phyloP scores from a whole-genome alignment of 2,888 invertebrate genomes.

The Drymonia ruficornis region DNA sequence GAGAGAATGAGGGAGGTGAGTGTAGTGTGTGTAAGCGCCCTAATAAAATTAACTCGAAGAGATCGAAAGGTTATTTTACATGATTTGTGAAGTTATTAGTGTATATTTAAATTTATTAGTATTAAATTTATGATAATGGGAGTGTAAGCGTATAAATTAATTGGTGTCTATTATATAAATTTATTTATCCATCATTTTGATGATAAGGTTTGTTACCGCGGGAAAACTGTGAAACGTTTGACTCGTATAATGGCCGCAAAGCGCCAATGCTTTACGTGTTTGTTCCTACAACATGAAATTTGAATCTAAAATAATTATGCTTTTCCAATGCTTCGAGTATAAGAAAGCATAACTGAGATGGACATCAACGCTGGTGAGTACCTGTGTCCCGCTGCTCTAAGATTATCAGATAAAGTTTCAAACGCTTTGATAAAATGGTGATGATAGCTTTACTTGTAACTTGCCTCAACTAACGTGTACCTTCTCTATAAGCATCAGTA shows the following conservation, averaged over 20 bases:
- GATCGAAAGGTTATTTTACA: constrained; percentile 40
- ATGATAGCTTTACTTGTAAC: constrained; percentile 35
- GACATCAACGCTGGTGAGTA: constrained; percentile 81
- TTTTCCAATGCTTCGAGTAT: constrained; percentile 51
- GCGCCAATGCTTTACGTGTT: constrained; percentile 82
- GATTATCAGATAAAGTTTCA: constrained; percentile 23
- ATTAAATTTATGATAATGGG: constrained; percentile 24
- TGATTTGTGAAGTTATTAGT: constrained; percentile 16
- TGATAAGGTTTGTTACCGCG: constrained; percentile 67
- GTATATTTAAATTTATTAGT: constrained; percentile 32
- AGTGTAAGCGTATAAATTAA: constrained; percentile 33
- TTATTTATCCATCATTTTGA: constrained; percentile 26
- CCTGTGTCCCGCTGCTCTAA: constrained; percentile 23
- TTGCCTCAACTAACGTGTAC: constrained; percentile 24
- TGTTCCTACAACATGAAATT: constrained; percentile 65
- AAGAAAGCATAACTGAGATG: constrained; percentile 69
- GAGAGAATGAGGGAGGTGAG: too few relatives aligned
- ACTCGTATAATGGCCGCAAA: constrained; percentile 83
- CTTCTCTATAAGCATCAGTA: constrained; percentile 13
- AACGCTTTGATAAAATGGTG: constrained; percentile 35
- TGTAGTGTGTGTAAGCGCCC: neutral
- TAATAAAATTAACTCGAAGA: neutral
- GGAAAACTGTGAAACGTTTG: constrained; percentile 81
- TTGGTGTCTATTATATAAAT: constrained; percentile 18
- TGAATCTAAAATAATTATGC: constrained; percentile 51